These are phyloP conservation scores for Sciurus niger DNA, from an alignment of 2,113 vertebrate species.

Conservation along the genomic window DNA sequence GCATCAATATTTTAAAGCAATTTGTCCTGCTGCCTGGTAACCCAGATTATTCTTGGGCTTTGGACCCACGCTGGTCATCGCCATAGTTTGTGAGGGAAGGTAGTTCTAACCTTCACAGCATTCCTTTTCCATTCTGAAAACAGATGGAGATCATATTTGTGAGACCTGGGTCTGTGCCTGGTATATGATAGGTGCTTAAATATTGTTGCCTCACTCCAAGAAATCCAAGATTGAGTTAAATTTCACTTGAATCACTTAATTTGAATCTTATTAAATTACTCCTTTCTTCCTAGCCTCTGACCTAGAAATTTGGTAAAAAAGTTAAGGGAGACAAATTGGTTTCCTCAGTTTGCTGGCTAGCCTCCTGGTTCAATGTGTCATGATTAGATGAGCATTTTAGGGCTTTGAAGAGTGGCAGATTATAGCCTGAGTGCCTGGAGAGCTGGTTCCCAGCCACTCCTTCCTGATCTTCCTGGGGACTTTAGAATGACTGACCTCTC, in stretches of 20 bases:
- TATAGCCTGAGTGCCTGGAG: neutral
- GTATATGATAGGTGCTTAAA: neutral
- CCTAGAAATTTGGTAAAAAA: constrained; percentile 56
- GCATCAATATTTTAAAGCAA: constrained; percentile 58
- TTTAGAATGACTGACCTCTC: neutral
- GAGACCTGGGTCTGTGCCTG: neutral
- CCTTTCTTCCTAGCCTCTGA: neutral
- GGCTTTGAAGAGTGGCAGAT: neutral
- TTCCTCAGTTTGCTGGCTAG: constrained; percentile 12
- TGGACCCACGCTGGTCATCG: neutral
- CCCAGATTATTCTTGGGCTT: constrained; percentile 11
- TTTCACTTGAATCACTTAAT: constrained; percentile 63
- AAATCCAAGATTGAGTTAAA: neutral
- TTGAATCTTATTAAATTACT: constrained; percentile 58
- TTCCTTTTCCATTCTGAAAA: constrained; percentile 12
- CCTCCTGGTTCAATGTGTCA: neutral
- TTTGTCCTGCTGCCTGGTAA: constrained; percentile 51
- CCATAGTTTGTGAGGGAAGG: neutral
- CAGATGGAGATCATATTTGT: constrained; percentile 35
- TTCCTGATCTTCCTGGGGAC: neutral
- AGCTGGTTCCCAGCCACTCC: constrained; percentile 21
- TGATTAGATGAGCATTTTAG: neutral
- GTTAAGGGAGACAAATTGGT: constrained; percentile 60
- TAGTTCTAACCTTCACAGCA: neutral
- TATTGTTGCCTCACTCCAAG: neutral